Evolutionary conservation across 1,140 invertebrate species (phyloP), one percentile per base, ranked within the genome.

Genomic region (Sesamia nonagrioides): DNA sequence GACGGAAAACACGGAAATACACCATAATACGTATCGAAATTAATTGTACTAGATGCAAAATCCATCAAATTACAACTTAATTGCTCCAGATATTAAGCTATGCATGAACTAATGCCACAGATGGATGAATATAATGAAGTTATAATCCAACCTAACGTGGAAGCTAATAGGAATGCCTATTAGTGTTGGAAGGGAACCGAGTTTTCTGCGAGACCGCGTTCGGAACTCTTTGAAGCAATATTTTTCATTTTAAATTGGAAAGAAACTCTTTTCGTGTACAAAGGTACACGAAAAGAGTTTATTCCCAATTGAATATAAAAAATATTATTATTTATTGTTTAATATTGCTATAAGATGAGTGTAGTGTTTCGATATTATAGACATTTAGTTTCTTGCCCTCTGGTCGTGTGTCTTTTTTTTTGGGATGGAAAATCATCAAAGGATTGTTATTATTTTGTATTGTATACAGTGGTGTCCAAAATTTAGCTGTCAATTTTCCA

Each of bases 41-140:
- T 50, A 50, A 50, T 50, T 50, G n/a, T n/a, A 50, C 3, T 15
- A 11, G 45, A 50, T 50, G 15, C 4, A n/a, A 15, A 50, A 50
- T 50, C 45, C 5, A 50, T 50, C 45, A 50, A 50, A 50, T 50
- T 50, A 50, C 33, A 11, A 15, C 9, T 35, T 35, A 33, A 33
- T 35, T 50, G 45, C 21, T 60, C 56, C 11, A 60, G 27, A 60
- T 60, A 60, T 13, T 8, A 33, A 33, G 11, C 21, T 11, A 58
- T 9, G 54, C 54, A 58, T 58, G 56, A 27, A 35, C 21, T 21
- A 6, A 60, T 60, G 27, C 56, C 56, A 60, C 27, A 60, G 56
- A 60, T 60, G 56, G 56, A 13, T 60, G 56, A 27, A 1, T 33
- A 15, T 60, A 60, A 60, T 13, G 18, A 60, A 60, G 27, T 60